Conservation (phyloP, 2,888 invertebrate genomes). For the Sarcophaga subvicina region DNA sequence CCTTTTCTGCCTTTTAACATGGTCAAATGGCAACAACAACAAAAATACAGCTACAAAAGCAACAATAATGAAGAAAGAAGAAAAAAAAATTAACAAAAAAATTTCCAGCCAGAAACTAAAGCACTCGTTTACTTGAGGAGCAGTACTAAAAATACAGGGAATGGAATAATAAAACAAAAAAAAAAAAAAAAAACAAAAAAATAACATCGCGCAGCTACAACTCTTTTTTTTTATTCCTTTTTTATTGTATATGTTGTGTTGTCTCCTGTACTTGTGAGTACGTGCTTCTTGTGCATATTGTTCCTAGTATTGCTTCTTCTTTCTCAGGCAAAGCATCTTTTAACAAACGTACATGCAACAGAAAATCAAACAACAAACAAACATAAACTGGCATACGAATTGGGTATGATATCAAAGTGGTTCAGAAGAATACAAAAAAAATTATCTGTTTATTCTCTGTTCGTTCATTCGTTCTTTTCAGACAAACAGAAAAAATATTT, state of each 20-base stretch:
- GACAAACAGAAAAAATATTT: too few species aligned
- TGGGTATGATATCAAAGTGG: too few species aligned
- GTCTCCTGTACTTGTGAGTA: constrained; percentile 47
- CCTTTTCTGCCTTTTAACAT: constrained; percentile 32
- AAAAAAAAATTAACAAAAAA: too few species aligned
- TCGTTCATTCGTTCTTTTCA: too few species aligned
- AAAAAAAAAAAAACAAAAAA: constrained; percentile 42
- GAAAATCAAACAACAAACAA: background rate
- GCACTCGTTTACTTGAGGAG: background rate
- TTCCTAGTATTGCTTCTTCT: constrained; percentile 1
- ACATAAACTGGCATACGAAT: background rate
- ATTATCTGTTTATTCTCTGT: too few species aligned
- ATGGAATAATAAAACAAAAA: constrained; percentile 25
- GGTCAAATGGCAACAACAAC: constrained; percentile 31
- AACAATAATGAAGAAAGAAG: too few species aligned
- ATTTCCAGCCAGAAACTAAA: too few species aligned
- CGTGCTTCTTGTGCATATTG: constrained; percentile 3
- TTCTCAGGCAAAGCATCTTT: constrained; percentile 3
- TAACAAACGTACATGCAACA: too few species aligned
- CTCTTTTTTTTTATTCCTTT: constrained; percentile 29
- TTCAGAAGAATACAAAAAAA: too few species aligned
- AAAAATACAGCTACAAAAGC: too few species aligned
- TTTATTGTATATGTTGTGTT: constrained; percentile 16
- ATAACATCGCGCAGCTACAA: constrained; percentile 65
- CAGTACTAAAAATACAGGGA: constrained; percentile 11